Evolutionary conservation across 2,888 invertebrate genomes (phyloP), one percentile per base, ranked within the genome.

Genomic region (Cerastoderma edule): DNA sequence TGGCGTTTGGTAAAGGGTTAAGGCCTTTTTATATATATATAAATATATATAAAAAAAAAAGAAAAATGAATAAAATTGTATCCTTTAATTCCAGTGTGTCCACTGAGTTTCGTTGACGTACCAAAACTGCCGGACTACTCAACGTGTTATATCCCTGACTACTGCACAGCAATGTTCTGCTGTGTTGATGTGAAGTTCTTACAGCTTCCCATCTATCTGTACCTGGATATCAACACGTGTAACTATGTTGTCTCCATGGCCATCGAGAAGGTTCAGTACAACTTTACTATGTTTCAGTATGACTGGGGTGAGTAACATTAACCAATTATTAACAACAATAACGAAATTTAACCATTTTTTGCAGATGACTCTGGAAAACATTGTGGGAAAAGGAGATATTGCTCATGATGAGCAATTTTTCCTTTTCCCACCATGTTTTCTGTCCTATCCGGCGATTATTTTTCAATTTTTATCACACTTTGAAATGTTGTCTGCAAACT

Each of bases 161-260:
- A 74, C 63, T 84, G 84, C 32, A 78, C 83, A 8, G 77, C 67
- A 10, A 72, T 84, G 1, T 67, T 81, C 13, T 88, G 88, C 44
- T 88, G 88, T 78, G 24, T 79, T 3, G 70, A 73, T 16, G 57
- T 85, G 28, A 67, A 76, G 16, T 63, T 71, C 46, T 60, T 85
- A 39, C 75, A 80, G 8, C 53, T 83, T 27, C 68, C 82, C n/a
- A 70, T 88, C 19, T 78, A 83, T 19, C 70, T 83, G n/a, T 83
- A 67, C 46, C 72, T 88, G n/a, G 74, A 82, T 46, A 71, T 88
- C 22, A 79, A 88, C 67, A 80, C 84, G 24, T 87, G 88, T 73
- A 81, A 79, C 30, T 84, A 84, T 64, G 78, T 67, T 3, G 78
- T 88, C n/a, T 71, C 80, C 35, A 80, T 85, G 27, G 84, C 83